Conservation (phyloP, 2,888 invertebrate genomes). For the Neoscelio sp. region DNA sequence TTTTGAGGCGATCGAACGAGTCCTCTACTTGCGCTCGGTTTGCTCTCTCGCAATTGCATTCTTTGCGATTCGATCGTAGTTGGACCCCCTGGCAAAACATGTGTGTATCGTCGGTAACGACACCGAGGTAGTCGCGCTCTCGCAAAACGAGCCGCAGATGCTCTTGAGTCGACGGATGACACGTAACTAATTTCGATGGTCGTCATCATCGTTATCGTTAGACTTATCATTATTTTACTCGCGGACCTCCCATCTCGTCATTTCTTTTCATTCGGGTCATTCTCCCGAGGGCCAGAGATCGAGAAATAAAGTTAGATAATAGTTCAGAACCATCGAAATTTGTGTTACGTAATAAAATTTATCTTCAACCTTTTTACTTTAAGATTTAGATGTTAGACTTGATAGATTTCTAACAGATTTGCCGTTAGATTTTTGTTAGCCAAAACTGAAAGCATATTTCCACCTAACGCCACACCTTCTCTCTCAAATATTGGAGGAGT, state of each 20-base stretch:
- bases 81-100: slow-evolving; percentile 64
- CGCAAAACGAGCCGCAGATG: slow-evolving; percentile 62
- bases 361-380: too few species aligned
- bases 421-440: too few species aligned
- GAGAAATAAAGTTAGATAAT: too few species aligned
- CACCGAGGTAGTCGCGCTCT: slow-evolving; percentile 54
- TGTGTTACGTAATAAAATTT: too few species aligned
- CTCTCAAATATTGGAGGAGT: too few species aligned
- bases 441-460: too few species aligned
- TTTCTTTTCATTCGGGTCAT: slow-evolving; percentile 69
- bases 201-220: slow-evolving; percentile 66
- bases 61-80: slow-evolving; percentile 64
- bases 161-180: slow-evolving; percentile 51
- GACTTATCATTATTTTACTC: slow-evolving; percentile 66
- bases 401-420: too few species aligned
- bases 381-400: too few species aligned
- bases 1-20: slow-evolving; percentile 64
- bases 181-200: slow-evolving; percentile 65
- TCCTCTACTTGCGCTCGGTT: slow-evolving; percentile 58
- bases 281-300: too few species aligned
- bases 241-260: slow-evolving; percentile 66
- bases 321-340: too few species aligned
- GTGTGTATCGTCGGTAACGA: slow-evolving; percentile 59
- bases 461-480: too few species aligned
- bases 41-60: slow-evolving; percentile 61